Evolutionary conservation across 2,113 vertebrate genomes (phyloP), one percentile per base, ranked within the genome.

Genomic region (Patagioenas fasciata): DNA sequence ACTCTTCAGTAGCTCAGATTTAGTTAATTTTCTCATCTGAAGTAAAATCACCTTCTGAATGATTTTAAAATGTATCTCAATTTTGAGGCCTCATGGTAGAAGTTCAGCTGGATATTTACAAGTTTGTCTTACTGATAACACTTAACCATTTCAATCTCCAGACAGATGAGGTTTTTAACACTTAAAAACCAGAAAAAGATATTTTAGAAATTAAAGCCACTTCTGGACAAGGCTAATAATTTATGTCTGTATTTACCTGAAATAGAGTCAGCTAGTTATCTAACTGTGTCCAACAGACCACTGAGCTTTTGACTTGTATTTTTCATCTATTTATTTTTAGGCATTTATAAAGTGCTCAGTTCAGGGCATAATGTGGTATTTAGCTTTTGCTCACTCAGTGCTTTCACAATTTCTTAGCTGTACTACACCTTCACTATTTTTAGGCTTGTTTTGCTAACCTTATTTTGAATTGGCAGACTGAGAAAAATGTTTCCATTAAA

Each of bases 391-490:
- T 92, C 48, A 71, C 50, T 83, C 48, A 26, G n/a, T 67, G 18
- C 42, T 81, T 94, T 88, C 72, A 93, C 24, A 88, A 19, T 80
- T 86, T 91, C 67, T 89, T 71, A 84, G 65, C 82, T 78, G 60
- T 60, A 60, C 64, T 67, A 77, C 61, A 78, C 21, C 38, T 93
- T 47, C 58, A 54, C 88, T 97, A 97, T 95, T 89, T 97, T 96
- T 92, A 92, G 88, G 26, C 17, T 91, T 97, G 92, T 81, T 96
- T 97, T 95, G 61, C 88, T 81, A 77, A 57, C 44, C 54, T 89
- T 92, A 66, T 92, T 96, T 92, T 85, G 66, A 89, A 85, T 72
- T 95, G 91, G 93, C 51, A 11, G 31, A 25, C 75, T 77, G 91
- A 94, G 88, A 92, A 65, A 38, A 88, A 84, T 29, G 83, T 91